These are phyloP conservation scores for Bubo blakistoni DNA, from an alignment of 2,113 vertebrate species.

Conservation along the genomic window DNA sequence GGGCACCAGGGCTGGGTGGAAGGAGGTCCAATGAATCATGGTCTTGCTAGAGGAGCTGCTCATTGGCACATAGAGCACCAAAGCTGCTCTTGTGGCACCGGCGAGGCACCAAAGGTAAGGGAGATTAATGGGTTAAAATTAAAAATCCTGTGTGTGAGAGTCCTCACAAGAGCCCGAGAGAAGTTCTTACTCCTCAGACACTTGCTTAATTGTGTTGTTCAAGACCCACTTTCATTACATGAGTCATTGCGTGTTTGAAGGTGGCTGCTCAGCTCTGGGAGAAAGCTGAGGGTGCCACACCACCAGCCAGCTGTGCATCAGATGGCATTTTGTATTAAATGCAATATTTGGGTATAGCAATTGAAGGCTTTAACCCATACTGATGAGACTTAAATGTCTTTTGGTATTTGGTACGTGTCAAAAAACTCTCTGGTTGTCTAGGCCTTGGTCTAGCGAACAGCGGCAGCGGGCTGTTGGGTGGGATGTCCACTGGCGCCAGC, in stretches of 20 bases:
- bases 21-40: not conserved
- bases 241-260: not conserved
- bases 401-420: not conserved
- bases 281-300: not conserved
- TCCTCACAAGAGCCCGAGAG: not conserved
- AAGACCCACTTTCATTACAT: not conserved
- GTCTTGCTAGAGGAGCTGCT: not conserved
- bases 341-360: accelerated
- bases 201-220: not conserved
- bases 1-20: not conserved
- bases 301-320: not conserved
- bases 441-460: not conserved
- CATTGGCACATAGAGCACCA: too few relatives aligned
- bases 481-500: not conserved
- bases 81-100: not conserved
- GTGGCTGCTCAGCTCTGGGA: not conserved
- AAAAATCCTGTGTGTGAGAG: not conserved
- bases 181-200: not conserved
- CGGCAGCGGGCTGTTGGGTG: too few relatives aligned
- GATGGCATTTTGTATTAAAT: not conserved
- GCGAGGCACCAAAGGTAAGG: not conserved
- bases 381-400: not conserved
- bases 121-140: not conserved
- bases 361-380: not conserved
- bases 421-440: not conserved